Conservation (phyloP, 2,113 vertebrate species). For the Brevimyrus niger region DNA sequence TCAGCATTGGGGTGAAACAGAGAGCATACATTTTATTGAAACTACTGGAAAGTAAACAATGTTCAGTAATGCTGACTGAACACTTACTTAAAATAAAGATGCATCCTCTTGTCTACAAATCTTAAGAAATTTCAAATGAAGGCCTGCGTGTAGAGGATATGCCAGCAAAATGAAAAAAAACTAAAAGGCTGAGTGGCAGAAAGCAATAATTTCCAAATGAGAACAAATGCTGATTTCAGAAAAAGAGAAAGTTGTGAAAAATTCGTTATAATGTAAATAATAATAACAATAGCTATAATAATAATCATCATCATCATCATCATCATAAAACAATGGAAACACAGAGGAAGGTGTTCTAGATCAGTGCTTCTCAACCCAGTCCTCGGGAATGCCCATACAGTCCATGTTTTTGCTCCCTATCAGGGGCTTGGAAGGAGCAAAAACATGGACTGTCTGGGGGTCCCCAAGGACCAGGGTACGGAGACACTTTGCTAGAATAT, state of each 20-base stretch:
- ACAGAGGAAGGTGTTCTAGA: neutral
- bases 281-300: neutral
- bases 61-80: neutral
- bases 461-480: neutral
- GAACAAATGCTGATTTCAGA: neutral
- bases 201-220: neutral
- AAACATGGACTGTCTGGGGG: neutral
- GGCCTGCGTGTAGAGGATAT: neutral
- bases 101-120: neutral
- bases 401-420: neutral
- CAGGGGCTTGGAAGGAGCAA: neutral
- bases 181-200: neutral
- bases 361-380: neutral
- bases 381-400: neutral
- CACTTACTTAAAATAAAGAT: neutral
- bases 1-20: neutral
- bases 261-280: neutral
- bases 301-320: neutral
- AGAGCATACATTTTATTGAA: neutral
- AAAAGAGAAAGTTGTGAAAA: neutral
- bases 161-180: neutral
- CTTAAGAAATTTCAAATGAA: neutral
- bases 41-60: neutral
- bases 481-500: neutral
- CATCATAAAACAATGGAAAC: neutral